Evolutionary conservation across 2,888 invertebrate genomes (phyloP), one percentile per base, ranked within the genome.

Genomic region (Pantelozetes paolii): DNA sequence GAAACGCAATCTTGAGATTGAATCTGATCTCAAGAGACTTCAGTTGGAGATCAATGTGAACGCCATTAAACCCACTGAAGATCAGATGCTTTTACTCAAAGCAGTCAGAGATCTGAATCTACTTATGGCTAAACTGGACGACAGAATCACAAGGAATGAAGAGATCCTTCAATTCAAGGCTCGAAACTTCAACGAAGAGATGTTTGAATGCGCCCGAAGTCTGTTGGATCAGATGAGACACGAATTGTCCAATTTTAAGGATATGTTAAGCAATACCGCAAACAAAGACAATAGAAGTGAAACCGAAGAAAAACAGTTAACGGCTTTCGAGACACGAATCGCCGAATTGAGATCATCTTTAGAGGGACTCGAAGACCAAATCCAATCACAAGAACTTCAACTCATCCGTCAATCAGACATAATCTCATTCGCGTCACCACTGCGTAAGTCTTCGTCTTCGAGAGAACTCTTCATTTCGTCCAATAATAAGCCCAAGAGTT

Each of bases 301-400:
- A 36, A 67, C 30, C 67, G 67, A 40, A 30, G 67, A 59, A 36
- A 64, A 64, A 67, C 67, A 67, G 40, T 67, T 67, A 2, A 13
- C 64, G 6, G 64, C 20, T 11, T 72, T 72, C 40, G 72, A 72
- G 59, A 42, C 62, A 18, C 1, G 64, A 23, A 64, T 72, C 11
- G 36, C 45, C 0, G 62, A 64, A 13, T 45, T 72, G 40, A 28
- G 45, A 6, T 30, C 42, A 28, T 23, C 62, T 11, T n/a, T 72
- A 15, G 72, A 72, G 28, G 23, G 62, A 64, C 45, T 72, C 18
- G 72, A 72, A 28, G 72, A 72, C 20, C 59, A 72, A 20, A 42
- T 72, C 18, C 57, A 72, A 28, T 45, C 30, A 18, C 72, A 72
- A 72, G 72, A 72, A 32, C 42, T 72, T 15, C 54, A 72, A 26